Conservation (phyloP, 2,113 vertebrate species). For the Hippopotamus amphibius region DNA sequence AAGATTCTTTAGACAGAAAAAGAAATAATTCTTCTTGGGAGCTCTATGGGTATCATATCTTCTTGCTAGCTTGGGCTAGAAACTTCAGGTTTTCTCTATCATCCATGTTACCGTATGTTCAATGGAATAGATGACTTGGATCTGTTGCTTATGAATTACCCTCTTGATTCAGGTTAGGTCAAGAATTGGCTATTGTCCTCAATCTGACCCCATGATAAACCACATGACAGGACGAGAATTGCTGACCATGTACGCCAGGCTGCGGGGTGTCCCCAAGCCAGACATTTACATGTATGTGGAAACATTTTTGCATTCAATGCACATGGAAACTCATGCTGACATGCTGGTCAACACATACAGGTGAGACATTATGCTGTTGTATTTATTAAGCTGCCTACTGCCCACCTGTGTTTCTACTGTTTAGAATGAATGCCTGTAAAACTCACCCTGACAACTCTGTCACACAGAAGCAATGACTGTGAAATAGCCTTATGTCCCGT, state of each 20-base stretch:
- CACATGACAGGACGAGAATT: conserved; percentile 97
- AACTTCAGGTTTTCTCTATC: background rate
- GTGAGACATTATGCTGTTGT: conserved; percentile 79
- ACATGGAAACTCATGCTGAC: conserved; percentile 93
- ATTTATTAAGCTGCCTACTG: background rate
- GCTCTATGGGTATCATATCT: background rate
- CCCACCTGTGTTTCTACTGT: background rate
- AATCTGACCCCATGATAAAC: conserved; percentile 93
- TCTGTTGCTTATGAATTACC: background rate
- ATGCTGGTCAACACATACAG: conserved; percentile 93
- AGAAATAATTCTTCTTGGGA: background rate
- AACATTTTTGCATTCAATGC: conserved; percentile 92
- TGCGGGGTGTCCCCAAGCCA: conserved; percentile 95
- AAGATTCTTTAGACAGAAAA: background rate
- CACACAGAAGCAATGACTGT: background rate
- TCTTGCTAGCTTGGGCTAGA: background rate
- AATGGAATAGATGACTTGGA: background rate
- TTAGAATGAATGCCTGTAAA: background rate
- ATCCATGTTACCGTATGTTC: background rate
- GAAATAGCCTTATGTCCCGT: background rate
- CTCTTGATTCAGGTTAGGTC: conserved; percentile 90
- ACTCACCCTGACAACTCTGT: background rate
- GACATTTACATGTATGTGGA: conserved; percentile 93
- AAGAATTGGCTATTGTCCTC: conserved; percentile 96
- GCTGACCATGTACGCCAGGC: conserved; percentile 94